Evolutionary conservation across 2,113 vertebrate species (phyloP).

Genomic region (Eonycteris spelaea): DNA sequence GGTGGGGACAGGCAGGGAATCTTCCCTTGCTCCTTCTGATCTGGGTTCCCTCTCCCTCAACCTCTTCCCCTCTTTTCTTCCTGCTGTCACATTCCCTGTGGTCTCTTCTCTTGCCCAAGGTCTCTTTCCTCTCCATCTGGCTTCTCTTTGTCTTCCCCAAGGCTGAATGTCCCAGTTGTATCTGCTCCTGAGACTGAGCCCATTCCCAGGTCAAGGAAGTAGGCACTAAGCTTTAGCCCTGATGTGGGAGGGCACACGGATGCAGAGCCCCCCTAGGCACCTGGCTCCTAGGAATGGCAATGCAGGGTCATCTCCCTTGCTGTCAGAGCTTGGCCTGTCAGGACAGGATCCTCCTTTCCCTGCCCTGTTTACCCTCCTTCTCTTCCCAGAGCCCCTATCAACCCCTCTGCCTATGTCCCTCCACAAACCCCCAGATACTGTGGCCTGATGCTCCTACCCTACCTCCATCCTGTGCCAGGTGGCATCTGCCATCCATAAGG

Average conservation of each 20-base stretch:
- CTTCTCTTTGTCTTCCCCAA: slow-evolving; percentile 36
- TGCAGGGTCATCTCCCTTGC: not conserved
- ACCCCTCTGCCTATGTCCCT: not conserved
- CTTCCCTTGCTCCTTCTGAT: not conserved
- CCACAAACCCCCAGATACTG: not conserved
- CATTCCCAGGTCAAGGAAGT: not conserved
- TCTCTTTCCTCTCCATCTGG: not conserved
- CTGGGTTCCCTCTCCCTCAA: not conserved
- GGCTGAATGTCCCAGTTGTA: not conserved
- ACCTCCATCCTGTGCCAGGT: not conserved
- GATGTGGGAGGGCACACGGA: not conserved
- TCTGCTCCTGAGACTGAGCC: slow-evolving; percentile 40
- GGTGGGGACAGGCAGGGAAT: not conserved
- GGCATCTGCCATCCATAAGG: not conserved
- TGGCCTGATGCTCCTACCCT: not conserved
- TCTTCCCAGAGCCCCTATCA: not conserved
- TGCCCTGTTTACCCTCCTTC: not conserved
- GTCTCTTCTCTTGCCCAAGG: not conserved
- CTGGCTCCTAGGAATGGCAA: not conserved
- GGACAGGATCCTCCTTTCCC: not conserved
- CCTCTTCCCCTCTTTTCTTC: not conserved
- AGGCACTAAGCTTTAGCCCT: not conserved
- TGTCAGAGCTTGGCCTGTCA: not conserved
- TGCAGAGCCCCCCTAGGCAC: not conserved
- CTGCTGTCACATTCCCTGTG: not conserved